phyloP scores from a whole-genome alignment of 2,888 invertebrate genomes.

The Marronus borbonicus region DNA sequence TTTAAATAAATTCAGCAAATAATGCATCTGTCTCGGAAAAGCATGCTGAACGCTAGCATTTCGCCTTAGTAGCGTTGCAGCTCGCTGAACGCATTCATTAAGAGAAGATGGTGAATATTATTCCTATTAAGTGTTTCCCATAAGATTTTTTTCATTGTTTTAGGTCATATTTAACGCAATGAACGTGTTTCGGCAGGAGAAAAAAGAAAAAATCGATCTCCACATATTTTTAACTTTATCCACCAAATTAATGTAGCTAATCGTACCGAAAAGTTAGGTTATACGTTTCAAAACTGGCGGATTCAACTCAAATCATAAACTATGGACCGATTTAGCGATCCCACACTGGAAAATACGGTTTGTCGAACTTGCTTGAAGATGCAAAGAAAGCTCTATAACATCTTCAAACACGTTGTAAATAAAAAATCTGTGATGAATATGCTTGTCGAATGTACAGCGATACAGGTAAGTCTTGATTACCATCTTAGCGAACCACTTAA shows the following conservation, averaged over 20 bases:
- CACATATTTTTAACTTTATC: too few species aligned
- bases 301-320: neutral
- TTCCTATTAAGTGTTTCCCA: too few species aligned
- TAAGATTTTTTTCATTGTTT: too few species aligned
- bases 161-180: too few species aligned
- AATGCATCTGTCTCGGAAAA: too few species aligned
- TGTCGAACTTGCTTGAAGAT: slow-evolving; percentile 27
- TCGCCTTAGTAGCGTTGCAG: too few species aligned
- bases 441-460: slow-evolving; percentile 4
- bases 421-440: slow-evolving; percentile 10
- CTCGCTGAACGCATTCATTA: too few species aligned
- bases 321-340: neutral
- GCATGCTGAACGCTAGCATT: too few species aligned
- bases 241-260: neutral
- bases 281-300: neutral
- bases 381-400: neutral
- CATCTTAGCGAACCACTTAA: neutral
- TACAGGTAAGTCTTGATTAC: slow-evolving; percentile 17
- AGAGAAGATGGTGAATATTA: too few species aligned
- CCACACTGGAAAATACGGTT: neutral
- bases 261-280: neutral
- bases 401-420: slow-evolving; percentile 14
- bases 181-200: too few species aligned
- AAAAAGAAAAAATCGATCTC: too few species aligned
- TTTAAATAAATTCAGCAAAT: too few species aligned